Percentiles rank a stretch among this genome's conserved stretches.
Conservation (phyloP, 2,797 vertebrate genomes). For the Arrhamphus sclerolepis region DNA sequence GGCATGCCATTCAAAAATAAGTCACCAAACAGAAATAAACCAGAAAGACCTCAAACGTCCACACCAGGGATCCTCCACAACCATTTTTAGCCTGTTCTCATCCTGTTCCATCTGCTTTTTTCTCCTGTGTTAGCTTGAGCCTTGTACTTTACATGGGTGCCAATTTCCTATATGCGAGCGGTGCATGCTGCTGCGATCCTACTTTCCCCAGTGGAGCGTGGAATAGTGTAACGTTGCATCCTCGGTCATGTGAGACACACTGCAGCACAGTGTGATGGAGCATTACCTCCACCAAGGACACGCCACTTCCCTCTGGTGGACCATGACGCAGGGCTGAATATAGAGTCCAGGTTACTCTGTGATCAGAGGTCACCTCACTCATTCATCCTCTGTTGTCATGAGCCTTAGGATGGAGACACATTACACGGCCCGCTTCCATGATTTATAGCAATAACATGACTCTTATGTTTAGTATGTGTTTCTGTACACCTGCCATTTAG, state of each 20-base stretch:
- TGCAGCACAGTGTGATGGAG: constrained; percentile 60
- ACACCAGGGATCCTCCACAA: constrained; percentile 31
- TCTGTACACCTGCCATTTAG: too few species aligned
- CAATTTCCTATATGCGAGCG: constrained; percentile 39
- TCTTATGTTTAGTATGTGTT: neutral
- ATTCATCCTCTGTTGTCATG: constrained; percentile 41
- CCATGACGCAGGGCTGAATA: constrained; percentile 30
- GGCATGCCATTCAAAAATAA: constrained; percentile 25
- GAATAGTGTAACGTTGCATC: constrained; percentile 42
- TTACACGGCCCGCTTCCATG: constrained; percentile 14
- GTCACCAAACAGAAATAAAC: constrained; percentile 41
- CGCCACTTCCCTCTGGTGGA: constrained; percentile 14
- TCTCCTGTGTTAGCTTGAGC: constrained; percentile 19
- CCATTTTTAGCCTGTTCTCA: constrained; percentile 26
- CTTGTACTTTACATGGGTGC: constrained; percentile 16
- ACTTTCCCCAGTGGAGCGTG: constrained; percentile 40
- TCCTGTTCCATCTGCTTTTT: constrained; percentile 30
- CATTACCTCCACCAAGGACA: constrained; percentile 48
- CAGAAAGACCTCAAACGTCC: constrained; percentile 34
- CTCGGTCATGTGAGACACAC: constrained; percentile 58
- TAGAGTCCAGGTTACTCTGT: constrained; percentile 52
- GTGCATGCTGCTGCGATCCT: constrained; percentile 31
- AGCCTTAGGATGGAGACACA: constrained; percentile 14
- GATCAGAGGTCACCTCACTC: constrained; percentile 53
- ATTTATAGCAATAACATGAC: neutral